phyloP scores from a whole-genome alignment of 2,113 vertebrate species.

The Rostratula benghalensis region DNA sequence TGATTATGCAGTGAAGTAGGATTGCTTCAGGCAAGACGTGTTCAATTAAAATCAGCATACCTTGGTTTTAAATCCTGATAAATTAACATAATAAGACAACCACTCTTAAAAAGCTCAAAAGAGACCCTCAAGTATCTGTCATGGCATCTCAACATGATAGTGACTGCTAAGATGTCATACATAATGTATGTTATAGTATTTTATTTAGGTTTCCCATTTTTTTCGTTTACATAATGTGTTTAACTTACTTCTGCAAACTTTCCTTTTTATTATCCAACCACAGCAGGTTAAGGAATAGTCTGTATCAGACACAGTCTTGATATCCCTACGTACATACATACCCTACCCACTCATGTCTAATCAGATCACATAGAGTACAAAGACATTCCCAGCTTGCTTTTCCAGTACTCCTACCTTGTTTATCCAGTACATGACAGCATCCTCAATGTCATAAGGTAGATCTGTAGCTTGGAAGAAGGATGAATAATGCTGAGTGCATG shows the following conservation, averaged over 20 bases:
- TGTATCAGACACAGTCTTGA: neutral
- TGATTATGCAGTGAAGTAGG: neutral
- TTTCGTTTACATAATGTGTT: neutral
- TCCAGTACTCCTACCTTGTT: constrained; percentile 85
- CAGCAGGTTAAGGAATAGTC: neutral
- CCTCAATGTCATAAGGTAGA: constrained; percentile 92
- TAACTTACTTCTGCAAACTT: neutral
- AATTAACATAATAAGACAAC: neutral
- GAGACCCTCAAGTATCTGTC: neutral
- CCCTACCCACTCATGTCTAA: neutral
- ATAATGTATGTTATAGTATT: neutral
- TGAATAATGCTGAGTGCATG: constrained; percentile 86
- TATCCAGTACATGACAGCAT: constrained; percentile 93
- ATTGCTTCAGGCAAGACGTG: neutral
- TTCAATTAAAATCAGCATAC: neutral
- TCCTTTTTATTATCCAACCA: neutral
- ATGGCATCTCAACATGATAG: neutral
- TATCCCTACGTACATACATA: neutral
- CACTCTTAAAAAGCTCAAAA: neutral
- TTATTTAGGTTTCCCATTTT: neutral
- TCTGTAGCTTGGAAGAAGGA: constrained; percentile 84
- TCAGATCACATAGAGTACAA: fast-evolving
- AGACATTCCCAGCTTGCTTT: neutral
- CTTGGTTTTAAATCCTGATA: neutral
- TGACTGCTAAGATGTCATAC: neutral